Percentiles rank a stretch among this genome's conserved stretches.
These are phyloP conservation scores for Rachycentron canadum DNA, from an alignment of 2,797 vertebrate genomes.

Conservation along the genomic window DNA sequence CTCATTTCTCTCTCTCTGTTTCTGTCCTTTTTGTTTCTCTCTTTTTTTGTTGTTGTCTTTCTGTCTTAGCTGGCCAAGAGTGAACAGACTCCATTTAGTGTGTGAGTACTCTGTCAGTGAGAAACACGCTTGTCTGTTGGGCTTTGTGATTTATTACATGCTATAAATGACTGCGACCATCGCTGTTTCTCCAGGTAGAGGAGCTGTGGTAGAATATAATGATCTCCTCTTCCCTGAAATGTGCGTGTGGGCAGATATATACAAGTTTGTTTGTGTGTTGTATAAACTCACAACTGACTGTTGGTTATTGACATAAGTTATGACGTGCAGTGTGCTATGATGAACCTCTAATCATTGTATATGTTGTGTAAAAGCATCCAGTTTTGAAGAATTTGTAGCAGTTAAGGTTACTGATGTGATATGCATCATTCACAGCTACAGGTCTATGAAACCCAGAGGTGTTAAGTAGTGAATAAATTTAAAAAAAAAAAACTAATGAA, in stretches of 20 bases:
- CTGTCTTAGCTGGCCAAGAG: slow-evolving; percentile 40
- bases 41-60: neutral
- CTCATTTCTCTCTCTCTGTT: neutral
- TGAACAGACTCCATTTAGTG: slow-evolving; percentile 63
- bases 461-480: neutral
- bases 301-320: slow-evolving; percentile 2
- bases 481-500: neutral
- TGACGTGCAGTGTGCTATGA: neutral
- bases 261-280: neutral
- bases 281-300: neutral
- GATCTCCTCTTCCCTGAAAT: slow-evolving; percentile 36
- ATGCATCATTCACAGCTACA: neutral
- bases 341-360: neutral
- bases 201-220: slow-evolving; percentile 34
- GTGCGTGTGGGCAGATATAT: slow-evolving; percentile 21
- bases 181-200: slow-evolving; percentile 57
- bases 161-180: slow-evolving; percentile 68
- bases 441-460: neutral
- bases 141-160: slow-evolving; percentile 72
- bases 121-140: slow-evolving; percentile 72
- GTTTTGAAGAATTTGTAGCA: neutral
- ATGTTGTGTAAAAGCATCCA: neutral
- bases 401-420: neutral
- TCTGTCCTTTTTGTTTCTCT: slow-evolving; percentile 8
- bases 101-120: slow-evolving; percentile 76